Conservation (phyloP, 2,797 vertebrate species). For the Capromys pilorides region DNA sequence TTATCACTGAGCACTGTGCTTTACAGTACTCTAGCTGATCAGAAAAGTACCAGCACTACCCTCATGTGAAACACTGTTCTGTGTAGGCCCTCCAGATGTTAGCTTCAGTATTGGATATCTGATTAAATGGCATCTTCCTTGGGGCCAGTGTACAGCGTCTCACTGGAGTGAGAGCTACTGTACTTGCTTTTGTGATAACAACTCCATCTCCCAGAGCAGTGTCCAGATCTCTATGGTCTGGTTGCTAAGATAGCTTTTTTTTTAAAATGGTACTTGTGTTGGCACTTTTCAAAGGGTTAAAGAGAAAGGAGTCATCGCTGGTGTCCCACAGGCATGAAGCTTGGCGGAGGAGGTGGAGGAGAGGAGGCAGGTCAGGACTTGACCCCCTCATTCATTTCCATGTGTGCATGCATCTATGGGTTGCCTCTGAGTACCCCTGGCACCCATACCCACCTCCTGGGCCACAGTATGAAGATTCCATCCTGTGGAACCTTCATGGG, state of each 20-base stretch:
- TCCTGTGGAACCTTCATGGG: too few species aligned
- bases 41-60: not conserved
- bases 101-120: too few species aligned
- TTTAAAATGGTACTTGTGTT: not conserved
- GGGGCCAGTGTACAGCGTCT: rapidly evolving
- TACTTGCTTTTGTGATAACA: not conserved
- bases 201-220: not conserved
- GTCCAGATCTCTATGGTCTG: not conserved
- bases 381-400: not conserved
- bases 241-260: not conserved
- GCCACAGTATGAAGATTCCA: too few species aligned
- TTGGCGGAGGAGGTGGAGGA: not conserved
- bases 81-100: not conserved
- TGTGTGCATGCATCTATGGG: rapidly evolving
- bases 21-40: not conserved
- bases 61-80: not conserved
- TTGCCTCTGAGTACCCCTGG: not conserved
- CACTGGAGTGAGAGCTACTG: too few species aligned
- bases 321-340: too few species aligned
- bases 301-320: not conserved
- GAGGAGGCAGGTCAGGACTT: not conserved
- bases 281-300: not conserved
- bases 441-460: not conserved
- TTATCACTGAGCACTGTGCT: not conserved
- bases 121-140: too few species aligned